Conservation (phyloP, 2,797 vertebrate species). For the Chrosomus eos region DNA sequence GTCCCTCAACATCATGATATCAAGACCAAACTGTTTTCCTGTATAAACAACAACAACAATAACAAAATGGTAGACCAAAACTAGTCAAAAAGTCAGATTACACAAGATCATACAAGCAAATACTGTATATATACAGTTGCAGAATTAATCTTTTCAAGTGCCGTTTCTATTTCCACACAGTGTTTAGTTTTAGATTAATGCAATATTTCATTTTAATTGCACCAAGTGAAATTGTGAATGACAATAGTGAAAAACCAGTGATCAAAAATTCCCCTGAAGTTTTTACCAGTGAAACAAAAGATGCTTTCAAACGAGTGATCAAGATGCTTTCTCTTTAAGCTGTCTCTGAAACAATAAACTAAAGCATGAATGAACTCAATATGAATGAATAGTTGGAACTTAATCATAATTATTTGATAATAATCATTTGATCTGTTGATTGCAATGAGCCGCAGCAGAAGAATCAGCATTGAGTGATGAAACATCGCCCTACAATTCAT, state of each 20-base stretch:
- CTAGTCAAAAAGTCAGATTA: not conserved
- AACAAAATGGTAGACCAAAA: not conserved
- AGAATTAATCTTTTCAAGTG: not conserved
- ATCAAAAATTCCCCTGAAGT: not conserved
- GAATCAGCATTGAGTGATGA: not conserved
- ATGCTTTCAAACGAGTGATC: not conserved
- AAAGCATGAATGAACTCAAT: not conserved
- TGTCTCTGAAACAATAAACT: not conserved
- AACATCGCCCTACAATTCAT: not conserved
- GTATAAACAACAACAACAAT: too few species aligned
- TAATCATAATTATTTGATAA: too few species aligned
- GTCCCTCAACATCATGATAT: not conserved
- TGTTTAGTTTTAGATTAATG: not conserved
- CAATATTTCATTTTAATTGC: not conserved
- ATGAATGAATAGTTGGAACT: not conserved
- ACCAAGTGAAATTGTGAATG: not conserved
- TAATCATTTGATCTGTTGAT: not conserved
- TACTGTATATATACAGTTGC: too few species aligned
- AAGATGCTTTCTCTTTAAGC: not conserved
- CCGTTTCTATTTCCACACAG: too few species aligned
- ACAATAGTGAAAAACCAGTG: not conserved
- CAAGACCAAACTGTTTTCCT: too few species aligned
- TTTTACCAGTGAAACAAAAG: not conserved
- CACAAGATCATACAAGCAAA: too few species aligned
- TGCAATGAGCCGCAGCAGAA: not conserved